Percentiles rank a stretch among this genome's conserved stretches.
Evolutionary conservation across 2,797 vertebrate species (phyloP).

Genomic region (Oreochromis grahami): DNA sequence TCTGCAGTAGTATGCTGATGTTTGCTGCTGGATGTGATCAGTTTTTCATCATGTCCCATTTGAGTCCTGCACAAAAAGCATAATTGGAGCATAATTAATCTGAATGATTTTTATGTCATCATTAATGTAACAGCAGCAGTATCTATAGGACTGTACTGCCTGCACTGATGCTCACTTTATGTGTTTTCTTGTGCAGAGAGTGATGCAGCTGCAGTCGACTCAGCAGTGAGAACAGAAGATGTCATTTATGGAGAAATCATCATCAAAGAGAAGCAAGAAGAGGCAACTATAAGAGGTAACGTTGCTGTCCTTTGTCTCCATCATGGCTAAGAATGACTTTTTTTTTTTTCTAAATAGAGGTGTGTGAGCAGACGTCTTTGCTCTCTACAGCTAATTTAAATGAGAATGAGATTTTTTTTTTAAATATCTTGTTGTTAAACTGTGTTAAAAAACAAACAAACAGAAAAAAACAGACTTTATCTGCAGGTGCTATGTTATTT

Average conservation of each 20-base stretch:
- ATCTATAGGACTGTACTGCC: neutral
- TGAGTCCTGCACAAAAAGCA: fast-evolving
- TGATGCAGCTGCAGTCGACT: neutral
- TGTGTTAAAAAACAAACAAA: too few relatives aligned
- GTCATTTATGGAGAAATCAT: fast-evolving
- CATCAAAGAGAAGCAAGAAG: neutral
- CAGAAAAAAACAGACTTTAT: too few relatives aligned
- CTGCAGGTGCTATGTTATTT: too few relatives aligned
- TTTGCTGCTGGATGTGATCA: neutral
- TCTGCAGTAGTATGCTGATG: neutral
- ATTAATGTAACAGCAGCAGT: neutral
- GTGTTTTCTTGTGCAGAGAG: neutral
- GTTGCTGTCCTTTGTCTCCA: too few relatives aligned
- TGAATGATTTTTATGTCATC: neutral
- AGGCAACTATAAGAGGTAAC: fast-evolving
- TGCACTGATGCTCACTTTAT: neutral
- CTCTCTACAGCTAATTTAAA: too few relatives aligned
- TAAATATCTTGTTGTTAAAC: too few relatives aligned
- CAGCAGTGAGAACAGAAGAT: neutral
- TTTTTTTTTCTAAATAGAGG: too few relatives aligned
- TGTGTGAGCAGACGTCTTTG: too few relatives aligned
- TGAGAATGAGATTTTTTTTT: too few relatives aligned
- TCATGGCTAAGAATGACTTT: too few relatives aligned
- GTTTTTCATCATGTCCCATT: neutral
- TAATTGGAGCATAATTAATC: fast-evolving